These are phyloP conservation scores for Venusia cambrica DNA, from an alignment of 2,888 invertebrate genomes.

Conservation along the genomic window DNA sequence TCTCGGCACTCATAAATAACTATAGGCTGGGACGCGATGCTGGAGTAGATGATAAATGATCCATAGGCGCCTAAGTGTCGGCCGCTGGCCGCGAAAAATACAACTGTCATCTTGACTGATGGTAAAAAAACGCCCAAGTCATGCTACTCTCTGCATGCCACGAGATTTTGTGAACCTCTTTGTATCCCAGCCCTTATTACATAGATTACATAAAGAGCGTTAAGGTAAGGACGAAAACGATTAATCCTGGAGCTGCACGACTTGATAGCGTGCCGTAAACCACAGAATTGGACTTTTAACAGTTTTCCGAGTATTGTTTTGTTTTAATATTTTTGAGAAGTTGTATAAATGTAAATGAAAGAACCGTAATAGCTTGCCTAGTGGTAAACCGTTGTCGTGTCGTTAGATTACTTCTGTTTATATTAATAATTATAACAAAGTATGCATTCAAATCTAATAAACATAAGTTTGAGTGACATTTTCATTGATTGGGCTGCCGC, in stretches of 20 bases:
- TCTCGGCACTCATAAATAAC: constrained; percentile 59
- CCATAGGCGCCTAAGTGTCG: constrained; percentile 68
- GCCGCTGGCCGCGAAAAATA: constrained; percentile 75
- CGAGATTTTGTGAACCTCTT: constrained; percentile 64
- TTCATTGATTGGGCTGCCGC: no score
- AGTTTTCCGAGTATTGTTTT: constrained; percentile 18
- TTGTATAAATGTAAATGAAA: constrained; percentile 9
- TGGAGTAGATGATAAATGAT: constrained; percentile 73
- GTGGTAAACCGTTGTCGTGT: constrained; percentile 13
- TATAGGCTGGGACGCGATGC: constrained; percentile 57
- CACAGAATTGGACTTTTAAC: constrained; percentile 18
- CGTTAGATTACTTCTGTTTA: background rate
- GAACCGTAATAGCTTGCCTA: constrained; percentile 9
- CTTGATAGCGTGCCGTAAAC: constrained; percentile 30
- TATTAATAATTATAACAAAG: background rate
- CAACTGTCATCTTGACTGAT: constrained; percentile 79
- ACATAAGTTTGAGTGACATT: no score
- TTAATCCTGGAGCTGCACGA: constrained; percentile 33
- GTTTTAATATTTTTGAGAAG: constrained; percentile 25
- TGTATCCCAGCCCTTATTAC: constrained; percentile 62
- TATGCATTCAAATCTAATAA: no score
- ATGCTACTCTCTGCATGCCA: constrained; percentile 69
- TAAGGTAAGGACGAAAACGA: constrained; percentile 43
- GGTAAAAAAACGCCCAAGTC: constrained; percentile 72
- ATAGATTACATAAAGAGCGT: constrained; percentile 53